Evolutionary conservation across 2,797 vertebrate genomes (phyloP).

Genomic region (Halcyon leucocephala): DNA sequence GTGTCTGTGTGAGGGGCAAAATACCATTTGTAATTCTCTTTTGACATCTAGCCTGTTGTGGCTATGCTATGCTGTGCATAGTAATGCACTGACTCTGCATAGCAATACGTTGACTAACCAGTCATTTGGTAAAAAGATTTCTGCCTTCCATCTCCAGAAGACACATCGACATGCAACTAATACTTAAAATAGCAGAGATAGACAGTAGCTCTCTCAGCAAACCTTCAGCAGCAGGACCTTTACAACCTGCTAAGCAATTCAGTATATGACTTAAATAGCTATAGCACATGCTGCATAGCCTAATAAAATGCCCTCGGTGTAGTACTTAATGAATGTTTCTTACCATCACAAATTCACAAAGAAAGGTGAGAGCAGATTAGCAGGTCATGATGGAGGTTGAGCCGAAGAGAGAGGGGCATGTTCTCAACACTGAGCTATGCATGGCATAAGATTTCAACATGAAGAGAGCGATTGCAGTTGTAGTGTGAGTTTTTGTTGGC

Average conservation of each 20-base stretch:
- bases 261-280: not conserved
- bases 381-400: not conserved
- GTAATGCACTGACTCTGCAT: constrained; percentile 31
- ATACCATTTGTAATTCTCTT: not conserved
- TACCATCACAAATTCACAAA: not conserved
- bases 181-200: constrained; percentile 37
- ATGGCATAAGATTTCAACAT: not conserved
- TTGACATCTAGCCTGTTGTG: constrained; percentile 28
- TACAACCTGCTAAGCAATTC: constrained; percentile 1
- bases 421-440: not conserved
- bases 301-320: not conserved
- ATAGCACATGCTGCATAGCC: not conserved
- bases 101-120: constrained; percentile 2
- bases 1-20: not conserved
- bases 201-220: constrained; percentile 30
- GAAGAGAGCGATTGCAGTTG: not conserved
- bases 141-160: constrained; percentile 31
- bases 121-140: constrained; percentile 4
- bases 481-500: constrained; percentile 5
- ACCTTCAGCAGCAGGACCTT: constrained; percentile 11
- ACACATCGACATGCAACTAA: not conserved
- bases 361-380: not conserved
- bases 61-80: constrained; percentile 6
- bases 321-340: not conserved
- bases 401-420: not conserved